Evolutionary conservation across 2,113 vertebrate species (phyloP), one percentile per base, ranked within the genome.

Genomic region (Ailurus styani): DNA sequence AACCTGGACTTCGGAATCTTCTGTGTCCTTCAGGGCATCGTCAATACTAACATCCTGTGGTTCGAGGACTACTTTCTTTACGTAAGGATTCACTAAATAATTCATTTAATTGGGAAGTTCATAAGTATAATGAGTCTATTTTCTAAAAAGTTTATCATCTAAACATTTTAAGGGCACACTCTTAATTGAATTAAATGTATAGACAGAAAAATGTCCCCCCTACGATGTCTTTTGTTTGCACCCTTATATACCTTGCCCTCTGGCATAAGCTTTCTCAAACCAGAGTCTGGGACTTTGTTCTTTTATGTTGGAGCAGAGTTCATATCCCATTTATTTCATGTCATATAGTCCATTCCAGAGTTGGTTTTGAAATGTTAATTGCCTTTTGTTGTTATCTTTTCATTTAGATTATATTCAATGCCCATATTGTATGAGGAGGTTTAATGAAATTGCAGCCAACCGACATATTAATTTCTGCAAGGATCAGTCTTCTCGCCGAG

Each of bases 401-500:
- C n/a, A 66, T 57, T 40, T 87, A 99, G 98, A 98, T 90, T 98
- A 98, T n/a, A 97, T 98, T 60, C 97, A 98, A 34, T 97, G 93
- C 20, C 98, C 98, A 0, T 98, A 97, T 64, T 98, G 97, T 88
- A 98, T 96, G 88, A 95, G 88, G 52, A 98, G 95, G 20, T 98
- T 99, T 97, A 98, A 98, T 47, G 98, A 98, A 93, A 94, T 97
- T 1, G 98, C 98, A 66, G 98, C 89, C 45, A 25, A 40, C n/a
- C 96, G 93, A 52, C 98, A 98, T 75, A 96, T 98, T 15, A 98
- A 97, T 66, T 98, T 98, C 88, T 96, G 97, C 90, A 97, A 98
- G 96, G 96, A 97, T 47, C 98, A 98, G 50, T 92, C 87, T 70
- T 92, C 82, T 40, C n/a, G 68, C 23, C 52, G 0, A 7, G 97